Base-by-base conservation (phyloP, 2,888 invertebrate species). In the Shargacucullia verbasci region DNA sequence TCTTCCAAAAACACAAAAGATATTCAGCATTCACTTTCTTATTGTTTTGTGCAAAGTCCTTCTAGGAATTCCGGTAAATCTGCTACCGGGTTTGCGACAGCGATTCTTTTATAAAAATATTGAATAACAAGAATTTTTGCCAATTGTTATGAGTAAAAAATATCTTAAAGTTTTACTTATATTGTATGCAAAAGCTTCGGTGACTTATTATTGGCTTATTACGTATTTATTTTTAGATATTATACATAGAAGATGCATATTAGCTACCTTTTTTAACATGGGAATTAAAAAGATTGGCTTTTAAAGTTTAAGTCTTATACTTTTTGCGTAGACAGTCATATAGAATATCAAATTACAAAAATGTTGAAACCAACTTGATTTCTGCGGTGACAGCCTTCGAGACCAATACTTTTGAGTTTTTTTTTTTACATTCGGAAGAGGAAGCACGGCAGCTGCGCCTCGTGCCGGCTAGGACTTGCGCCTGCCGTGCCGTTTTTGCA, bases 371-470 rank as follows among this genome's bases (percentile, higher is more conserved):
- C 64, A 70, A 70, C 62, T 76, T 78, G 81, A 87, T 84, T 83
- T 84, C 81, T 84, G 82, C 85, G 89, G 85, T 86, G 89, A 89
- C 89, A 90, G 89, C 85, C 86, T 83, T 85, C 77, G 79, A 84
- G 85, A 81, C 76, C 84, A 82, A 87, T 82, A 85, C 83, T 76
- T 76, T 73, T 72, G 72, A 75, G 69, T 76, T 76, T 80, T 80
- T 84, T 88, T 83, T 74, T 71, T 45, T 75, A 47, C 72, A 80
- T 84, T 91, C 88, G 92, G 91, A 92, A 92, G 90, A 93, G 93
- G 93, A 93, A 93, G 86, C 87, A 64, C 83, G 80, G 85, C 92
- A 92, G 92, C 92, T 92, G 92, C 91, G 88, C 70, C 90, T 87
- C 90, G 92, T 90, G 91, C 91, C 90, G 81, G 80, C 81, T 69